Evolutionary conservation across 2,113 vertebrate species (phyloP).

Genomic region (Procavia capensis): DNA sequence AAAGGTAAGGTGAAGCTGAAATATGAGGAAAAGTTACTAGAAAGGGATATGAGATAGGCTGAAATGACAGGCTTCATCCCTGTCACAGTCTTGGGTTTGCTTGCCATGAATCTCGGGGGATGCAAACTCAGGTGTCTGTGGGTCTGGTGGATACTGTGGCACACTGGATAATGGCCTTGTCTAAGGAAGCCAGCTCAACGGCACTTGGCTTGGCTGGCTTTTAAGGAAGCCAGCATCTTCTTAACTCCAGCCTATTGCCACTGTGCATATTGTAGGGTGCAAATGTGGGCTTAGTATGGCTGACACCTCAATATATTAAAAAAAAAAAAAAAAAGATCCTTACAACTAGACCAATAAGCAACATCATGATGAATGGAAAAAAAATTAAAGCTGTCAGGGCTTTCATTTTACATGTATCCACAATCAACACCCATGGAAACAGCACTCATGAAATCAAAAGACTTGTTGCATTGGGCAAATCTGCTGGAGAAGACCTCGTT

Average conservation of each 20-base stretch:
- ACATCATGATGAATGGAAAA: no score
- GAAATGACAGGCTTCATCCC: not conserved
- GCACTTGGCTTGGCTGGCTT: no score
- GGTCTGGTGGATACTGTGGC: not conserved
- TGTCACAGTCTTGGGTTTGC: not conserved
- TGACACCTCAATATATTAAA: no score
- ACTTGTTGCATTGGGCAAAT: no score
- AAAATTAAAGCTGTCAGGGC: no score
- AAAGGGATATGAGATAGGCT: not conserved
- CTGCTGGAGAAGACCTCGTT: no score
- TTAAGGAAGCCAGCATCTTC: not conserved
- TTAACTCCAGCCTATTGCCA: not conserved
- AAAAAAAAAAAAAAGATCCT: no score
- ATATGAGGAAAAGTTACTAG: not conserved
- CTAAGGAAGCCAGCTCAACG: not conserved
- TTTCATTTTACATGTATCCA: no score
- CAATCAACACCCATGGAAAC: no score
- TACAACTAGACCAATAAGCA: no score
- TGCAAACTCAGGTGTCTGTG: not conserved
- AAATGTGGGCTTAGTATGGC: not conserved
- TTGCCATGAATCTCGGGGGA: not conserved
- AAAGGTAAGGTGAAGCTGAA: not conserved
- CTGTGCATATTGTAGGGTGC: not conserved
- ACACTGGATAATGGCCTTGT: not conserved
- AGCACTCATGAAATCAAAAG: no score